Evolutionary conservation across 2,888 invertebrate species (phyloP).

Genomic region (Meiosimyza decipiens): DNA sequence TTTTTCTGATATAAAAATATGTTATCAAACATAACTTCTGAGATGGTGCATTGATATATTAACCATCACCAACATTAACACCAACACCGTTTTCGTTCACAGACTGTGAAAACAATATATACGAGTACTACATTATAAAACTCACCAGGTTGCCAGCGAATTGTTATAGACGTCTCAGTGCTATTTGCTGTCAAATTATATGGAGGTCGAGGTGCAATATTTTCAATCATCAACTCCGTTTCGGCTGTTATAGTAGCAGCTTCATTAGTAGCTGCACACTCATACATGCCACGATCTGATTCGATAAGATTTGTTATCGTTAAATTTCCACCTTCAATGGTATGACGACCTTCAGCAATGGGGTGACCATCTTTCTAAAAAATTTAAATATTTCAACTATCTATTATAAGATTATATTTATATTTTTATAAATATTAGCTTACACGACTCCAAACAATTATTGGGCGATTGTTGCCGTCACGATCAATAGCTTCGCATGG

Average conservation of each 20-base stretch:
- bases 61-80: slow-evolving; percentile 17
- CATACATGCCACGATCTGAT: slow-evolving; percentile 87
- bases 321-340: slow-evolving; percentile 80
- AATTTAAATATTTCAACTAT: not conserved
- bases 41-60: not conserved
- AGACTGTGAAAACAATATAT: not conserved
- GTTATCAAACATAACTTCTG: too few species aligned
- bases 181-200: slow-evolving; percentile 85
- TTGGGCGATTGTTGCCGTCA: slow-evolving; percentile 73
- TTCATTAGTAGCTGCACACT: slow-evolving; percentile 86
- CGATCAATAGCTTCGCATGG: slow-evolving; percentile 84
- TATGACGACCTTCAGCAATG: slow-evolving; percentile 76
- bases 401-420: too few species aligned
- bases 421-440: slow-evolving; percentile 49
- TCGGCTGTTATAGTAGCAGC: slow-evolving; percentile 86
- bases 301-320: slow-evolving; percentile 84
- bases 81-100: not conserved
- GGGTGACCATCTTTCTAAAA: slow-evolving; percentile 79
- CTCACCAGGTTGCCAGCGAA: slow-evolving; percentile 83
- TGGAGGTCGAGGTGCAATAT: slow-evolving; percentile 90
- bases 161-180: slow-evolving; percentile 76
- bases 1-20: too few species aligned
- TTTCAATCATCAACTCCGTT: slow-evolving; percentile 85
- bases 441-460: slow-evolving; percentile 78
- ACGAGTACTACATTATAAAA: not conserved